Base-by-base conservation (phyloP, 1,140 invertebrate genomes). In the Cherax destructor region DNA sequence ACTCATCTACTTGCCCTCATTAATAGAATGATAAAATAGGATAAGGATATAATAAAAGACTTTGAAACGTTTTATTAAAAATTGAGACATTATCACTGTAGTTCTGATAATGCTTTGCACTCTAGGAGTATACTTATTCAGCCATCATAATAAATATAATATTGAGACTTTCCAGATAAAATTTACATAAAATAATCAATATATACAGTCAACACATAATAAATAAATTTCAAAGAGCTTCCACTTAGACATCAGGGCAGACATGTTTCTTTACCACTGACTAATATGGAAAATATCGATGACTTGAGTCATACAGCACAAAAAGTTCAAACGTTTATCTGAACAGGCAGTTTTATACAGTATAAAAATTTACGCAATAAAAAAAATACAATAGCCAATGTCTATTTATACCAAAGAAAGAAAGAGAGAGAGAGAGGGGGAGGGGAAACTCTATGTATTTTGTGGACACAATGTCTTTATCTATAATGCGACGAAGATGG, bases 101-200 rank as follows among this genome's bases (percentile, higher is more conserved):
- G 83, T 86, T 91, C 77, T 78, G 89, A 91, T 91, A 91, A 91
- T 85, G 89, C 80, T 91, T 91, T 91, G 89, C 89, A 91, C 89
- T 91, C 89, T 91, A 91, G 89, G 89, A 91, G 89, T 91, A 91
- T 91, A 91, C 89, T 91, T 91, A 91, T 91, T 91, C 89, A 91
- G 81, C 89, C 89, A 91, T 91, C 89, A 86, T 91, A 91, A 91
- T 91, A 91, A 91, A 91, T 91, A 91, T 91, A 91, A 91, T 91
- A 91, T 91, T 91, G 80, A 91, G 89, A 91, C 89, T 91, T 85
- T 91, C 83, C 89, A 91, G 89, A 91, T 91, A 91, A 91, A 91
- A 91, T 91, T 91, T 91, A 91, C 89, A 91, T 91, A 91, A 91
- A 91, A 91, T 91, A 91, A 91, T 91, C 83, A 86, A 86, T 91